These are phyloP conservation scores for Coptodon rendalli DNA, from an alignment of 2,113 vertebrate species.

Conservation along the genomic window DNA sequence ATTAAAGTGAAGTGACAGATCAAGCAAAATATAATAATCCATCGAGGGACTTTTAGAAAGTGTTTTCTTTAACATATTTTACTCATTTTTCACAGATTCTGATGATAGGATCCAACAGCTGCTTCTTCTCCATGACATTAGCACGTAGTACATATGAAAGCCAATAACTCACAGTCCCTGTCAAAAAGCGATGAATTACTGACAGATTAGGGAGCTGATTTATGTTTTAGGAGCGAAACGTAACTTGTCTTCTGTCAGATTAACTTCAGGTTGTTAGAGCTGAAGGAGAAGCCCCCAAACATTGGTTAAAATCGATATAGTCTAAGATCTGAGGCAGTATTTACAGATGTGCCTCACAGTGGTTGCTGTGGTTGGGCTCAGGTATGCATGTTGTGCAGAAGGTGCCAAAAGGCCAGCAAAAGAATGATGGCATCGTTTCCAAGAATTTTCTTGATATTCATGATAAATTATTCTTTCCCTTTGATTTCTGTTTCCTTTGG, in stretches of 20 bases:
- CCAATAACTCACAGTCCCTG: not conserved
- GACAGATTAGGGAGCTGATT: slow-evolving; percentile 30
- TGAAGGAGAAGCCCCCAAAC: not conserved
- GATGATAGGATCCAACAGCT: slow-evolving; percentile 23
- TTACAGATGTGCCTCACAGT: not conserved
- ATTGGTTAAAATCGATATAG: not conserved
- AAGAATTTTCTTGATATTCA: not conserved
- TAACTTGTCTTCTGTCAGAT: not conserved
- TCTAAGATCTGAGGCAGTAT: not conserved
- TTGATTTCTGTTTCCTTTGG: not conserved
- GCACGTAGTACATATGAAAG: not conserved
- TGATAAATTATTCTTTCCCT: not conserved
- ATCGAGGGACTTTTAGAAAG: not conserved
- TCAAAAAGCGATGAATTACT: slow-evolving; percentile 16
- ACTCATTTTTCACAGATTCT: not conserved
- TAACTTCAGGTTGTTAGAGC: not conserved
- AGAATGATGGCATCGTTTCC: not conserved
- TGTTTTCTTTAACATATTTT: not conserved
- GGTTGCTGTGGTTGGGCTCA: not conserved
- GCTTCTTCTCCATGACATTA: slow-evolving; percentile 3
- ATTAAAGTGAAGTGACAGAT: slow-evolving; percentile 10
- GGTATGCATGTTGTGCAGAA: not conserved
- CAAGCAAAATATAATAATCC: not conserved
- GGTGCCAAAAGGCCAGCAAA: not conserved
- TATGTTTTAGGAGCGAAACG: not conserved